Conservation (phyloP, 2,797 vertebrate species). For the Crax fasciolata region DNA sequence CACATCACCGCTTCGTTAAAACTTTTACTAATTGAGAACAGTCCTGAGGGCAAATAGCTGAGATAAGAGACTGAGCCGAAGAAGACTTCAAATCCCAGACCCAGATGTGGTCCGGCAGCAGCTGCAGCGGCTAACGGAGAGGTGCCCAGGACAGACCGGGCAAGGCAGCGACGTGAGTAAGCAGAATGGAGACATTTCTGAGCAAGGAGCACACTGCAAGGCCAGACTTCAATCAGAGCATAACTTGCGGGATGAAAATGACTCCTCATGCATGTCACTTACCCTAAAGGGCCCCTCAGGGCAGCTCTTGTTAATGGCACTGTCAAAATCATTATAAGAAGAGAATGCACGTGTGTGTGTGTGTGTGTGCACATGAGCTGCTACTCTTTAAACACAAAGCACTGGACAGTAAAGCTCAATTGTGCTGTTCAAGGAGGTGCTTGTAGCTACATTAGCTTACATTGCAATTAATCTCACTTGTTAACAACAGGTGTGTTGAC, state of each 20-base stretch:
- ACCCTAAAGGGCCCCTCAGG: conserved; percentile 75
- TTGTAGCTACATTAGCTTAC: neutral
- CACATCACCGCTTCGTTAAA: neutral
- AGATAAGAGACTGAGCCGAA: neutral
- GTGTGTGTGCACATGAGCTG: neutral
- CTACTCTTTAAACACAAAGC: conserved; percentile 20
- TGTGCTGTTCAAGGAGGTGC: conserved; percentile 10
- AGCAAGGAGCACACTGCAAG: conserved; percentile 27
- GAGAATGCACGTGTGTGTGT: neutral
- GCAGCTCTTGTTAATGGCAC: conserved; percentile 74
- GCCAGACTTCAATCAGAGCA: conserved; percentile 63
- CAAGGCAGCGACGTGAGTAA: neutral
- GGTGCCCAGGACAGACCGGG: neutral
- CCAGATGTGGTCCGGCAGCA: neutral
- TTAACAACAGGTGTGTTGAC: conserved; percentile 60
- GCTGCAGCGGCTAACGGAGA: neutral
- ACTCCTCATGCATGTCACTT: conserved; percentile 77
- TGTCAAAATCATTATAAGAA: conserved; percentile 74
- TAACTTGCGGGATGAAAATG: conserved; percentile 63
- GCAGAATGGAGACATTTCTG: neutral
- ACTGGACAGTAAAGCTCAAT: neutral
- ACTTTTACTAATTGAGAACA: neutral
- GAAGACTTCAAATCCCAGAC: neutral
- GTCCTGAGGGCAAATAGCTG: neutral
- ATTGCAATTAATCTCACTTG: conserved; percentile 44